Evolutionary conservation across 2,888 invertebrate species (phyloP).

Genomic region (Drosophila eohydei): DNA sequence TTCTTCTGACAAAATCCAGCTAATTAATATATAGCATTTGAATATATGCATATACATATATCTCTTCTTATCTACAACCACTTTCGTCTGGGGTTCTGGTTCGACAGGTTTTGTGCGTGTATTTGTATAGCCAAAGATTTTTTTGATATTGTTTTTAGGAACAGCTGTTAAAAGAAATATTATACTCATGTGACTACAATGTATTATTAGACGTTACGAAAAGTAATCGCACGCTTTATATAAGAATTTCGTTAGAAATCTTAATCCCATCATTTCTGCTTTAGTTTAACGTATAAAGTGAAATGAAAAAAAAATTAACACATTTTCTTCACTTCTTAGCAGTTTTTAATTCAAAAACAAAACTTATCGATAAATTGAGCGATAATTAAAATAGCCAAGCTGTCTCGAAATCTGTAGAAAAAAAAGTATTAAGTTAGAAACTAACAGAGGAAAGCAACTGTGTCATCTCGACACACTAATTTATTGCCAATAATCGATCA

Average conservation of each 20-base stretch:
- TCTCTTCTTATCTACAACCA: slow-evolving; percentile 25
- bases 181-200: slow-evolving; percentile 11
- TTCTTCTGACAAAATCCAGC: slow-evolving; percentile 37
- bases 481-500: not conserved
- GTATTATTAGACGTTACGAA: not conserved
- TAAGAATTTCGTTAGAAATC: not conserved
- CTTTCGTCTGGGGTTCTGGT: slow-evolving; percentile 52
- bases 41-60: slow-evolving; percentile 4
- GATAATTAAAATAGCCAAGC: too few relatives aligned
- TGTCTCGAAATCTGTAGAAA: not conserved
- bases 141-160: slow-evolving; percentile 14
- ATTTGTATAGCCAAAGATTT: slow-evolving; percentile 19
- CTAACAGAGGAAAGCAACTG: not conserved
- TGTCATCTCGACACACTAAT: not conserved
- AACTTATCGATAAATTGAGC: too few relatives aligned
- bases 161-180: slow-evolving; percentile 39
- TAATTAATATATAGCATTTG: slow-evolving; percentile 9
- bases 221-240: not conserved
- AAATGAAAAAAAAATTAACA: not conserved
- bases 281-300: not conserved
- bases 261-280: not conserved
- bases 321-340: too few relatives aligned
- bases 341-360: too few relatives aligned
- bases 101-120: slow-evolving; percentile 57
- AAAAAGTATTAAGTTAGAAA: not conserved